Percentiles rank a stretch among this genome's conserved stretches.
These are phyloP conservation scores for Bryconaethiops microstoma DNA, from an alignment of 2,797 vertebrate genomes.

Conservation along the genomic window DNA sequence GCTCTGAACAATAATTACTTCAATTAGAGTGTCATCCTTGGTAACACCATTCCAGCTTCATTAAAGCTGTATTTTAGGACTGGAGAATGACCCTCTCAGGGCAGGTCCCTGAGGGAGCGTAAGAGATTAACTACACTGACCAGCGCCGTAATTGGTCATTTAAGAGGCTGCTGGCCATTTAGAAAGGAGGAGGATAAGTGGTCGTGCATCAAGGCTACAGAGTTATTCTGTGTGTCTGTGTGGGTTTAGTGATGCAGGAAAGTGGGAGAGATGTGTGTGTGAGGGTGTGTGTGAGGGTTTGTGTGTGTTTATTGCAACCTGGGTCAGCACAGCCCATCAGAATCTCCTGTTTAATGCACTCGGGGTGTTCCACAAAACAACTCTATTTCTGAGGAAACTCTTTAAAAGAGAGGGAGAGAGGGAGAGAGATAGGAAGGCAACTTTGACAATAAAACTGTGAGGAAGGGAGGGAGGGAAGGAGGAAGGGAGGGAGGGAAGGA, in stretches of 20 bases:
- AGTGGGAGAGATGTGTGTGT: background rate
- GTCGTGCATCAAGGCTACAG: background rate
- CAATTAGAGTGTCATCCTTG: background rate
- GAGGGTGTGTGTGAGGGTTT: no score
- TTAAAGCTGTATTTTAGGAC: background rate
- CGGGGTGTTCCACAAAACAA: background rate
- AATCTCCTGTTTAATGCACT: constrained; percentile 1
- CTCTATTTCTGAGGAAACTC: constrained; percentile 12
- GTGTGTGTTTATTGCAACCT: constrained; percentile 14
- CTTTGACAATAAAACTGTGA: background rate
- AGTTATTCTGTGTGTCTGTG: background rate
- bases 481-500: background rate
- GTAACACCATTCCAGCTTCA: background rate
- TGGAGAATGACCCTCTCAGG: background rate
- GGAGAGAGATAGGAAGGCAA: background rate
- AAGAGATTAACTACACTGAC: constrained; percentile 23
- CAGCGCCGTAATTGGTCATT: constrained; percentile 16
- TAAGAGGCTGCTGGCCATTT: constrained; percentile 26
- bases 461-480: background rate
- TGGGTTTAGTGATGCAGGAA: background rate
- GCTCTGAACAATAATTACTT: background rate
- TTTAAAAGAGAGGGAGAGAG: background rate
- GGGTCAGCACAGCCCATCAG: background rate
- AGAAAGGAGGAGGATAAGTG: background rate
- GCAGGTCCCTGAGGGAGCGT: constrained; percentile 37